phyloP scores from a whole-genome alignment of 2,888 invertebrate species.

The Apotomis betuletana region DNA sequence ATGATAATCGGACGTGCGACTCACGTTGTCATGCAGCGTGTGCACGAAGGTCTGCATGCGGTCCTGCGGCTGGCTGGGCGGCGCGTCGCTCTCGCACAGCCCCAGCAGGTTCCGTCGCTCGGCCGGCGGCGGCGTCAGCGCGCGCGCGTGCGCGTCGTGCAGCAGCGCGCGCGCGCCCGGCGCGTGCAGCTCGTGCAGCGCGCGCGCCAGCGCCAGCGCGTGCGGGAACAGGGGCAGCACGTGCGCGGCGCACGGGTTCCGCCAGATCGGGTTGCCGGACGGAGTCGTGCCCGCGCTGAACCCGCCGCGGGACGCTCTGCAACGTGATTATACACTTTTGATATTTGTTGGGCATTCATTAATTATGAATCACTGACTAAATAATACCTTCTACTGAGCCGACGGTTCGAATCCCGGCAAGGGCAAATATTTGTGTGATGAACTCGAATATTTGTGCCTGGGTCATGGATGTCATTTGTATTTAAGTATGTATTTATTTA shows the following conservation, averaged over 20 bases:
- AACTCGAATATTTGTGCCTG: no score
- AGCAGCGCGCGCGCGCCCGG: conserved; percentile 85
- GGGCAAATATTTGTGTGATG: no score
- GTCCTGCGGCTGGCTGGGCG: conserved; percentile 86
- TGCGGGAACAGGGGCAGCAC: conserved; percentile 91
- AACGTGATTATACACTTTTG: background rate
- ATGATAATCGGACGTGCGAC: conserved; percentile 28
- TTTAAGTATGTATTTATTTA: no score
- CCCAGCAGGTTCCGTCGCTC: conserved; percentile 91
- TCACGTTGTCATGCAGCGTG: conserved; percentile 87
- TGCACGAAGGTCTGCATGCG: conserved; percentile 93
- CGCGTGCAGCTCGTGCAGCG: conserved; percentile 91
- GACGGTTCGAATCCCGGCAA: no score
- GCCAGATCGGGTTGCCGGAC: conserved; percentile 90
- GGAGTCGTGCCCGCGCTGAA: conserved; percentile 91
- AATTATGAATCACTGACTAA: no score
- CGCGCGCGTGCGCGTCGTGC: conserved; percentile 87
- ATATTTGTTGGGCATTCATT: no score
- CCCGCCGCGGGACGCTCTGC: conserved; percentile 90
- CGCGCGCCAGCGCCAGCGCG: conserved; percentile 89
- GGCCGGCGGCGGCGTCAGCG: conserved; percentile 88
- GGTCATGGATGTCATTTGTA: no score
- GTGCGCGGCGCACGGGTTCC: conserved; percentile 94
- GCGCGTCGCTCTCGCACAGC: conserved; percentile 76
- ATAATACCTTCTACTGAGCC: no score